These are phyloP conservation scores for Crepidodera aurea DNA, from an alignment of 2,888 invertebrate genomes.

Conservation along the genomic window DNA sequence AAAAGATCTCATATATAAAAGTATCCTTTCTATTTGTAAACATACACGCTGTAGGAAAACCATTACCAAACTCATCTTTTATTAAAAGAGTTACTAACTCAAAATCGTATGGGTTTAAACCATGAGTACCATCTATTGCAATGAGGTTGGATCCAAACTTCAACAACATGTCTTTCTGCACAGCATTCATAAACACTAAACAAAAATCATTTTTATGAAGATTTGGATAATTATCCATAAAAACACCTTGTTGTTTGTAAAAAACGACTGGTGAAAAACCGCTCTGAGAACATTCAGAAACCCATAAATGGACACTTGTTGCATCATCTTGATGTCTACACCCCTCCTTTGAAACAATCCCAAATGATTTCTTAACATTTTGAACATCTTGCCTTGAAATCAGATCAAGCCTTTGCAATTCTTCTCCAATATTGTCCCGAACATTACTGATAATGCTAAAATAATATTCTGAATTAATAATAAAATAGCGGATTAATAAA, in stretches of 20 bases:
- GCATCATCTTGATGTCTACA: no score
- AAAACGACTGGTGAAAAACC: neutral
- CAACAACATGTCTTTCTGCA: conserved; percentile 25
- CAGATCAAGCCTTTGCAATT: neutral
- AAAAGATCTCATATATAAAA: conserved; percentile 25
- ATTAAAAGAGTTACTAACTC: conserved; percentile 32
- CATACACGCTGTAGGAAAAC: conserved; percentile 33
- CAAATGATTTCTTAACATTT: neutral
- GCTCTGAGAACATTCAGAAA: neutral
- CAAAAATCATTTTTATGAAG: conserved; percentile 29
- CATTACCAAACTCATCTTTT: conserved; percentile 35
- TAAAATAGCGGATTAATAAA: no score
- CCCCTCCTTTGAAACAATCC: neutral
- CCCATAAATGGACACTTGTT: neutral
- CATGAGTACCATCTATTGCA: conserved; percentile 33
- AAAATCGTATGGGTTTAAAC: conserved; percentile 34
- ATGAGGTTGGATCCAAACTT: conserved; percentile 32
- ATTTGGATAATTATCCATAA: no score
- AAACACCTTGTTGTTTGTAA: conserved; percentile 5
- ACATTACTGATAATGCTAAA: no score
- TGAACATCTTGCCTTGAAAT: neutral
- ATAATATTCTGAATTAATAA: no score
- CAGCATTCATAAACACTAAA: conserved; percentile 29
- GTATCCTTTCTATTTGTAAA: conserved; percentile 35
- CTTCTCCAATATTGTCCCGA: no score